Base-by-base conservation (phyloP, 92 coral and sea anemone species). In the Zoanthus solanderi region DNA sequence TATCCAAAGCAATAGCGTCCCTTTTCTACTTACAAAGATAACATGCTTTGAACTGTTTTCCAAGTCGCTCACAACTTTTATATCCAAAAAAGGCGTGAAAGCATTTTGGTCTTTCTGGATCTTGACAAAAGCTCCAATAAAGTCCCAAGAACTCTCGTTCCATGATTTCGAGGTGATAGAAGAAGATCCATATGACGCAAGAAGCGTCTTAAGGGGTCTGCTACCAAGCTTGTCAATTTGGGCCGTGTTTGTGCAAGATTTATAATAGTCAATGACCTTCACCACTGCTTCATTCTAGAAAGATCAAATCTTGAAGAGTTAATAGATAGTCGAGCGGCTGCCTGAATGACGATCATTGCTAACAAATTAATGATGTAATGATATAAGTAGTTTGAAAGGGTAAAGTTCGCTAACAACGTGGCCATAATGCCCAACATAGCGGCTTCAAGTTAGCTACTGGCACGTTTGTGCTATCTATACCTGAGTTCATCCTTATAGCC, bases 221-320 rank as follows among this genome's bases (percentile, higher is more conserved):
- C 92, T 90, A n/a, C 82, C 87, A 2, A 88, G 92, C 71, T 90
- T 79, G 53, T 97, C 94, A 50, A 90, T 93, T 83, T 93, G 88
- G 18, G 78, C 88, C 7, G 84, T 78, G 71, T 94, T 89, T 93
- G 92, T 91, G 66, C 99, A 97, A 1, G 99, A 94, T 16, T 91
- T 89, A 88, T 95, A 95, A 88, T 92, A 96, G n/a, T 79, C 56
- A 56, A 95, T 76, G 10, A 98, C 96, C 79, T 97, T 97, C 82
- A 89, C 68, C 28, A 97, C 95, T 28, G 99, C 98, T 46, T 91
- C 94, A 76, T 93, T 94, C 99, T 97, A 71, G 68, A 73, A 17
- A 31, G n/a, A 10, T 23, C 23, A 23, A 23, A 12, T 1, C 44
- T 44, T 45, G 37, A 16, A n/a, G 12, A 48, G 30, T 15, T 8